These are phyloP conservation scores for Phymanthus crucifer DNA, from an alignment of 92 coral and sea anemone species.

Conservation along the genomic window DNA sequence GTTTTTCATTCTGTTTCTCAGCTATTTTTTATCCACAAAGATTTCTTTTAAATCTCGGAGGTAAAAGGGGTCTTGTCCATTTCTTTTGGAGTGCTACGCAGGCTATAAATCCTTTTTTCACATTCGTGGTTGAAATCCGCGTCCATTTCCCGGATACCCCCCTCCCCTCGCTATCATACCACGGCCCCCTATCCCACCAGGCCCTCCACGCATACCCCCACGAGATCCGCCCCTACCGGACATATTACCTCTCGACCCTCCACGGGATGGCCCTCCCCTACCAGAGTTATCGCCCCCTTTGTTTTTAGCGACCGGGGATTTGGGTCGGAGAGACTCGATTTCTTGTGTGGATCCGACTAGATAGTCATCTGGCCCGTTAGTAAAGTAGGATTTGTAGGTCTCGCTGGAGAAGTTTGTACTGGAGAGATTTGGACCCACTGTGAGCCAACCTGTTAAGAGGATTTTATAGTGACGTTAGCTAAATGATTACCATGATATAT, in stretches of 20 bases:
- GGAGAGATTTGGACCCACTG: conserved; percentile 91
- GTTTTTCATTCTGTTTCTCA: too few species aligned
- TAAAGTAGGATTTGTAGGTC: conserved; percentile 91
- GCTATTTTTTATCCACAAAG: too few species aligned
- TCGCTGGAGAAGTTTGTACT: conserved; percentile 95
- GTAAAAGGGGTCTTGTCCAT: too few species aligned
- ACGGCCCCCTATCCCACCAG: conserved; percentile 82
- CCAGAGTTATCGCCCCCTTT: conserved; percentile 93
- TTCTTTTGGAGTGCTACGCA: too few species aligned
- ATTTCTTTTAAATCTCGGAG: too few species aligned
- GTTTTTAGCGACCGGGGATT: conserved; percentile 93
- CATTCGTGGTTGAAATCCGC: conserved; percentile 40
- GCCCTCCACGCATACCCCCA: conserved; percentile 74
- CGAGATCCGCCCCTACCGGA: conserved; percentile 80
- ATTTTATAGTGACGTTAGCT: not conserved
- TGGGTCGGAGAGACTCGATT: conserved; percentile 94
- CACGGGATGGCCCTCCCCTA: conserved; percentile 72
- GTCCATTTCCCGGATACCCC: conserved; percentile 50
- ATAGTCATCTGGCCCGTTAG: conserved; percentile 69
- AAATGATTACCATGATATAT: not conserved
- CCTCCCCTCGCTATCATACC: conserved; percentile 52
- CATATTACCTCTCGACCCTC: conserved; percentile 66
- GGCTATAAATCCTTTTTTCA: not conserved
- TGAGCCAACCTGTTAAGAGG: conserved; percentile 77
- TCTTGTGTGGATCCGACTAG: conserved; percentile 94